Evolutionary conservation across 2,888 invertebrate species (phyloP), one percentile per base, ranked within the genome.

Genomic region (Lasioglossum pauxillum): DNA sequence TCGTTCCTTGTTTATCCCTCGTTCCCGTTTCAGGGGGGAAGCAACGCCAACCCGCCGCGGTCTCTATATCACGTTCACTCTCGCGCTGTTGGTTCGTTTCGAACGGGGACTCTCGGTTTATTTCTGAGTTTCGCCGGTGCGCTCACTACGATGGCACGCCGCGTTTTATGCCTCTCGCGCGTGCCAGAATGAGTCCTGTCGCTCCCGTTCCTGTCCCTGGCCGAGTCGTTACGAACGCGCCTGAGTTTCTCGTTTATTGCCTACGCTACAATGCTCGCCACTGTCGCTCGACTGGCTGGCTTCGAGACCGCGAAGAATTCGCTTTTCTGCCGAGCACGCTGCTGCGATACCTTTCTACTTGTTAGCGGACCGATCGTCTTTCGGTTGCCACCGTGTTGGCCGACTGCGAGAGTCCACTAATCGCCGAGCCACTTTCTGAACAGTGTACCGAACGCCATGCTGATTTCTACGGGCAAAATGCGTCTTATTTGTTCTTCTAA

Each of bases 91-190:
- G 23, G 53, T 53, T 46, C 67, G 77, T 78, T 53, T 69, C 84
- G 78, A 81, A 81, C 74, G 76, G 72, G 72, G 35, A 35, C 60
- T 57, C 80, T 19, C 73, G 78, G 88, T 87, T 89, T 90, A 90
- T 90, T 90, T 90, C 89, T 90, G 90, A 89, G 89, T 87, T 87
- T 88, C 82, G 82, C 82, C 75, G 87, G 84, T 84, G 82, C 78
- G 71, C 84, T 90, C 87, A 73, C 81, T 75, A 64, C 77, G 53
- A 81, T 77, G 86, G 91, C 86, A 90, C 83, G 83, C 76, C 81
- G 64, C 46, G 46, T 57, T 71, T 85, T 84, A 82, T 83, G 88
- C 78, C 75, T 80, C 76, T 77, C 80, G 83, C 80, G 81, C 83
- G 75, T 89, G 82, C 85, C 90, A 89, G 86, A 87, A 89, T 78